Base-by-base conservation (phyloP, 2,113 vertebrate species). In the Calonectris borealis region DNA sequence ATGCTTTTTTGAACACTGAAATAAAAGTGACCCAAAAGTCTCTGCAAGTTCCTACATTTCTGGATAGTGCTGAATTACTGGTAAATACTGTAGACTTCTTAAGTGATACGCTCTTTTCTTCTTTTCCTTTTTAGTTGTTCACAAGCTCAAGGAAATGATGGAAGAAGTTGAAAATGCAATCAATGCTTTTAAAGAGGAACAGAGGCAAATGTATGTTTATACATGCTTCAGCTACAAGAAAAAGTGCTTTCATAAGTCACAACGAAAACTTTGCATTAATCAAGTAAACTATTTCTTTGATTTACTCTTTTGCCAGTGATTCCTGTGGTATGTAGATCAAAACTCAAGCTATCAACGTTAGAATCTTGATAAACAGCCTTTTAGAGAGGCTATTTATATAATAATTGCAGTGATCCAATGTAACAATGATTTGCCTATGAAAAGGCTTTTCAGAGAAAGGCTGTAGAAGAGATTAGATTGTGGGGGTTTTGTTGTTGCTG, bases 61-160 rank as follows among this genome's bases (percentile, higher is more conserved):
- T 71, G 48, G 26, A 27, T 60, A 66, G 13, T n/a, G 46, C 42
- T 70, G 51, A 88, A 65, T 88, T 65, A 64, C n/a, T 90, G 31
- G 38, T 81, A 90, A 73, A 83, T 69, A 64, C 9, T 34, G 7
- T 42, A 48, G 36, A 22, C 19, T 83, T 81, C 48, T 79, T 44
- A 65, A 73, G 29, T 90, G 16, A n/a, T 36, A 61, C 1, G 11
- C 36, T 51, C 46, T 91, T 36, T 77, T 85, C 15, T 66, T 81
- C 54, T 42, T 94, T 93, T 83, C 65, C 26, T 81, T 97, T 96
- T 73, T 46, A 99, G 99, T 99, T 98, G 98, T 99, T 96, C 98
- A 98, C 91, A 99, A 97, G 95, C 98, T 99, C 44, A 98, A 98
- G 97, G 98, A 99, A 97, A 98, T 99, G 94, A 99, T 99, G 99